Base-by-base conservation (phyloP, 2,797 vertebrate genomes). In the Melanotaenia boesemani region DNA sequence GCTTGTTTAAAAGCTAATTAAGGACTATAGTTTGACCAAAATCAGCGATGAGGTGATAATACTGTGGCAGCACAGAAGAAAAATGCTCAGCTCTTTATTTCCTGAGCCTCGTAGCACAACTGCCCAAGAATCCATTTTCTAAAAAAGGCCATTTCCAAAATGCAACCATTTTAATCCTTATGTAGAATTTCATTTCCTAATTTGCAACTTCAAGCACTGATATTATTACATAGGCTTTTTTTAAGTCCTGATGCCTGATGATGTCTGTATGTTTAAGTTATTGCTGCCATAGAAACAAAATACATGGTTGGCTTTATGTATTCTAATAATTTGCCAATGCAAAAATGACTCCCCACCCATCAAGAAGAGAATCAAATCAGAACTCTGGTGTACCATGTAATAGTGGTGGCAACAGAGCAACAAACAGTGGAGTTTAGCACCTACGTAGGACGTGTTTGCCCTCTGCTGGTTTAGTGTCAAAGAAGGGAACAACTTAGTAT, bases 381-480 rank as follows among this genome's bases (percentile, higher is more conserved):
- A 26, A 10, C 26, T 55, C 13, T 5, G 6, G 52, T 24, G 24
- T 28, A 28, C 13, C 26, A 15, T 26, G 10, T 54, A 10, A 26
- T 22, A 24, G 24, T 15, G 52, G 24, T 6, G 26, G 52, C 12
- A 54, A 54, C 24, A 0, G 1, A 2, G 10, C 24, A 24, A 54
- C 52, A 54, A 54, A 24, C n/a, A 70, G 9, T 58, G 32, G 16
- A 55, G 60, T 57, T 70, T 18, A 60, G 16, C 32, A 57, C 44
- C 67, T 67, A 28, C 48, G 26, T 48, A 71, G 61, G 67, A 71
- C 82, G 63, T 71, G 78, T 80, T 85, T 81, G 90, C 87, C 89
- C 82, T 85, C 89, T 90, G 76, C 82, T 91, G 89, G 77, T 70
- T 66, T 37, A 48, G 6, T 9, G 32, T 28, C 12, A 30, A 70